A percentile compares a stretch with the other conserved stretches of the same genome.
Conservation (phyloP, 2,888 invertebrate species). For the Caenorhabditis afra region DNA sequence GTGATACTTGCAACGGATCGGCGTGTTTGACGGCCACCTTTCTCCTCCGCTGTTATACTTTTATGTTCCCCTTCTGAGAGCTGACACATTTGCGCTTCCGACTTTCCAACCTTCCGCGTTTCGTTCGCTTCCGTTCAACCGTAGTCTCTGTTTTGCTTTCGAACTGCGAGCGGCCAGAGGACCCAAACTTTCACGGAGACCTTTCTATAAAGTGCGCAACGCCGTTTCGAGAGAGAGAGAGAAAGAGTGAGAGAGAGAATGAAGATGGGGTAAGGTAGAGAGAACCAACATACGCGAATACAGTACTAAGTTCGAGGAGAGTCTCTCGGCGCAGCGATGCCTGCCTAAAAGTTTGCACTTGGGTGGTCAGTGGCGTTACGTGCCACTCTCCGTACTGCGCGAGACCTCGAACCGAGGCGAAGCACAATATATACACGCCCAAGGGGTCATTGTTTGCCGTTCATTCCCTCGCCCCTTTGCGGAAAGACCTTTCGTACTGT, state of each 20-base stretch:
- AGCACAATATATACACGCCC: conserved; percentile 60
- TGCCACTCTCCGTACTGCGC: conserved; percentile 62
- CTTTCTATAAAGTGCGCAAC: conserved; percentile 28
- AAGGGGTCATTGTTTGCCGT: conserved; percentile 66
- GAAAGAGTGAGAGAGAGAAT: conserved; percentile 15
- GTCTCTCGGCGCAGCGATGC: conserved; percentile 50
- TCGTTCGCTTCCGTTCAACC: too few species aligned
- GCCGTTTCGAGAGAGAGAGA: conserved; percentile 22
- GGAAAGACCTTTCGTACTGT: conserved; percentile 56
- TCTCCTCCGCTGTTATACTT: conserved; percentile 10
- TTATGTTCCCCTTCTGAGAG: background rate
- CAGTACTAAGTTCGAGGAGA: conserved; percentile 51
- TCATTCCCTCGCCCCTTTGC: conserved; percentile 54
- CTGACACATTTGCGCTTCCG: background rate
- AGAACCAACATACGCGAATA: conserved; percentile 49
- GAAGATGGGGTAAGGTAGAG: conserved; percentile 38
- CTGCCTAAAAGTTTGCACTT: conserved; percentile 65
- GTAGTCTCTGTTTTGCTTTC: too few species aligned
- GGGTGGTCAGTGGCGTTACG: conserved; percentile 64
- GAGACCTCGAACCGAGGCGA: conserved; percentile 40
- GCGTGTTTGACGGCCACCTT: background rate
- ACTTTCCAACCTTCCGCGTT: background rate
- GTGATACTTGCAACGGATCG: conserved; percentile 27
- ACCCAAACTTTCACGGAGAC: conserved; percentile 3
- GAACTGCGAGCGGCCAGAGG: background rate